phyloP scores from a whole-genome alignment of 1,140 invertebrate species.

The Achatina immaculata region DNA sequence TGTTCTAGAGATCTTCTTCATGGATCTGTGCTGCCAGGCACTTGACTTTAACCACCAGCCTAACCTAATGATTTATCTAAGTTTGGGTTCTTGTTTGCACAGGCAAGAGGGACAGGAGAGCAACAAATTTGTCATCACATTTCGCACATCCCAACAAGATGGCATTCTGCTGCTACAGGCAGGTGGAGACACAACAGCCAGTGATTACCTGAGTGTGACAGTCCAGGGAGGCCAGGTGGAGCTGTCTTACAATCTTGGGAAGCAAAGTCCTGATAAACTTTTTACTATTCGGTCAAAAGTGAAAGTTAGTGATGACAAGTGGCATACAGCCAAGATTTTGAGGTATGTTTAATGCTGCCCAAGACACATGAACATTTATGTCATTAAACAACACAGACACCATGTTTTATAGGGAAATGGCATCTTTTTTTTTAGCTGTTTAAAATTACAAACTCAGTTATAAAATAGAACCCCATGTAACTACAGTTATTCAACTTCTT shows the following conservation, averaged over 20 bases:
- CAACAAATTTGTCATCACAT: constrained; percentile 81
- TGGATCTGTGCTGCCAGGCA: no score
- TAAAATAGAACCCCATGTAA: no score
- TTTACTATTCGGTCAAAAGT: constrained; percentile 76
- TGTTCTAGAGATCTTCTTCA: no score
- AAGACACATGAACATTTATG: not conserved
- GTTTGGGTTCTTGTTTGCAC: constrained; percentile 48
- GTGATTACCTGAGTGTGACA: constrained; percentile 77
- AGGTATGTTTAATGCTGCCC: constrained; percentile 47
- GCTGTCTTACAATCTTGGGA: constrained; percentile 78
- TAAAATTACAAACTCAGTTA: not conserved
- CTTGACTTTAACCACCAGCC: no score
- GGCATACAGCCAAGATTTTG: constrained; percentile 79
- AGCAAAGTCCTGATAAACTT: constrained; percentile 72
- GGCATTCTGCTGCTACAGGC: constrained; percentile 81
- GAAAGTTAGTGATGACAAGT: constrained; percentile 80
- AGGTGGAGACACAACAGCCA: constrained; percentile 73
- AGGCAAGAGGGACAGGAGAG: constrained; percentile 76
- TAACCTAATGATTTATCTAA: no score
- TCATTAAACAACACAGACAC: no score
- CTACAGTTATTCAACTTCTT: no score
- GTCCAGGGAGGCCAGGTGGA: constrained; percentile 77
- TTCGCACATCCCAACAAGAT: constrained; percentile 78
- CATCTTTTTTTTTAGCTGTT: not conserved
- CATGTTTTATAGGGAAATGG: no score